A percentile compares a stretch with the other conserved stretches of the same genome.
These are phyloP conservation scores for Oenanthe oenanthe DNA, from an alignment of 2,113 vertebrate genomes.

Conservation along the genomic window DNA sequence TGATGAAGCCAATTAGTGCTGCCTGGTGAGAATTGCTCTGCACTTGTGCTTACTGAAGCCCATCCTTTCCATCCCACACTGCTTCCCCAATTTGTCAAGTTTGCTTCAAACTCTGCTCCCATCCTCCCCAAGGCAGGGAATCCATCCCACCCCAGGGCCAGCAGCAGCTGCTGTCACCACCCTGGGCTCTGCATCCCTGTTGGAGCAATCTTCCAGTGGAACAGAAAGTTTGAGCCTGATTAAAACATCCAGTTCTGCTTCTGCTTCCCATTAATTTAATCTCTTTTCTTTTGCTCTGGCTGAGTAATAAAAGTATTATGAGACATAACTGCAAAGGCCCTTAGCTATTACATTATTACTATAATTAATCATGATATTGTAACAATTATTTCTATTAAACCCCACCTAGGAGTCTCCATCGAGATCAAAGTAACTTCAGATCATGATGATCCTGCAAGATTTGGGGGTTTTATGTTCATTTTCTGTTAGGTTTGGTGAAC, in stretches of 20 bases:
- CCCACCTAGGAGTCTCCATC: not conserved
- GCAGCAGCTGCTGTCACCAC: not conserved
- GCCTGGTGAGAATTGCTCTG: not conserved
- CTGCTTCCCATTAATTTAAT: not conserved
- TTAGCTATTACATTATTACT: not conserved
- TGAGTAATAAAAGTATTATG: not conserved
- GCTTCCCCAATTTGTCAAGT: not conserved
- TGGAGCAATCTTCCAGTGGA: not conserved
- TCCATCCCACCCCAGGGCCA: not conserved
- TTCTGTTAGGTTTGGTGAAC: not conserved
- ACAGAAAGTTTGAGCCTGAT: not conserved
- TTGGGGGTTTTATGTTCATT: not conserved
- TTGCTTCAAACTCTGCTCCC: not conserved
- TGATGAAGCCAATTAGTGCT: not conserved
- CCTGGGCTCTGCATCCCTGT: not conserved
- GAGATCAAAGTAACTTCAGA: not conserved
- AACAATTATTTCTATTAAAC: slow-evolving; percentile 17
- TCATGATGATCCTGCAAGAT: not conserved
- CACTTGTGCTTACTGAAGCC: not conserved
- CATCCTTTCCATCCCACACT: not conserved
- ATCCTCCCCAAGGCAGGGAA: not conserved
- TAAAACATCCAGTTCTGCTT: not conserved
- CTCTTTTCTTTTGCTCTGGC: not conserved
- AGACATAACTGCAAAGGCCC: not conserved
- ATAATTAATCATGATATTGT: slow-evolving; percentile 42